Evolutionary conservation across 1,140 invertebrate species (phyloP).

Genomic region (Aphelinus atriplicis): DNA sequence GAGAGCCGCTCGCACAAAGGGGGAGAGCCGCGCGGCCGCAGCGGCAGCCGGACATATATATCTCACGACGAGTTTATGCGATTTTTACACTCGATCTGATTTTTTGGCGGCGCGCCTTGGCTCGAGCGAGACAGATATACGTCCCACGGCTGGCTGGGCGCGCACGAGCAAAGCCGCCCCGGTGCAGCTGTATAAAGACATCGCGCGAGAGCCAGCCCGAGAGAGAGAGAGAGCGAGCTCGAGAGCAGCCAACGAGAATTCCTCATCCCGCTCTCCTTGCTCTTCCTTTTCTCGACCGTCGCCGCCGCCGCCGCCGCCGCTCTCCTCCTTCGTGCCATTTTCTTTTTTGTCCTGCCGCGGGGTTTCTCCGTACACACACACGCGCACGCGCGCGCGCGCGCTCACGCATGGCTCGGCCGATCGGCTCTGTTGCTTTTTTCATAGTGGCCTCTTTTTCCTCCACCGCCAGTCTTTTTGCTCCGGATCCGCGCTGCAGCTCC

Average conservation of each 20-base stretch:
- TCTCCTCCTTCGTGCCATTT: slow-evolving; percentile 34
- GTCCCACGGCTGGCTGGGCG: slow-evolving; percentile 65
- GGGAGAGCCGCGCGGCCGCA: slow-evolving; percentile 22
- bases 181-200: slow-evolving; percentile 64
- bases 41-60: too few species aligned
- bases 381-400: too few species aligned
- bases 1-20: slow-evolving; percentile 57
- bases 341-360: neutral
- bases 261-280: slow-evolving; percentile 59
- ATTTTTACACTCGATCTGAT: slow-evolving; percentile 69
- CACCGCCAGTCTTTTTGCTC: too few species aligned
- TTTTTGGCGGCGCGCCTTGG: slow-evolving; percentile 67
- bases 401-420: neutral
- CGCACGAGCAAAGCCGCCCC: slow-evolving; percentile 40
- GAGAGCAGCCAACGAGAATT: slow-evolving; percentile 65
- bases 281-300: neutral
- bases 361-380: neutral
- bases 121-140: slow-evolving; percentile 66
- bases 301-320: neutral
- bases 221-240: too few species aligned
- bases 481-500: neutral
- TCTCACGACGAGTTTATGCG: slow-evolving; percentile 67
- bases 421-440: slow-evolving; percentile 37
- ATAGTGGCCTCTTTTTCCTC: slow-evolving; percentile 8
- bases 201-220: slow-evolving; percentile 49